Evolutionary conservation across 2,797 vertebrate species (phyloP).

Genomic region (Tamandua tetradactyla): DNA sequence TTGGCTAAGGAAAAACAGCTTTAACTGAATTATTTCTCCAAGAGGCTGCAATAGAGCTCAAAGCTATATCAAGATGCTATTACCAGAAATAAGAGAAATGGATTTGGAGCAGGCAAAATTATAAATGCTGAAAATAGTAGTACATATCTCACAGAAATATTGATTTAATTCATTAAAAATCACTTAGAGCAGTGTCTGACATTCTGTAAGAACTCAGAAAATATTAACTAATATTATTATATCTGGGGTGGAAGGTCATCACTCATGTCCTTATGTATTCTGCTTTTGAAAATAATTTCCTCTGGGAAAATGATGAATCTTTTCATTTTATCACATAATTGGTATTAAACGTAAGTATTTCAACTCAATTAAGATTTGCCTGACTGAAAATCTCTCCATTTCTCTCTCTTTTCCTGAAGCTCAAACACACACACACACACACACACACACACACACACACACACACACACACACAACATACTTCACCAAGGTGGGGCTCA

Average conservation of each 20-base stretch:
- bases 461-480: too few species aligned
- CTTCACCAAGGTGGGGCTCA: background rate
- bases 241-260: background rate
- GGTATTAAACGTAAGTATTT: background rate
- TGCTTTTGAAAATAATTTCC: constrained; percentile 13
- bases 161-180: background rate
- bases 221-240: background rate
- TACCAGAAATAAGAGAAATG: background rate
- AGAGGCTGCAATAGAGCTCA: background rate
- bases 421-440: background rate
- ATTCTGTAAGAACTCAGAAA: background rate
- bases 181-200: background rate
- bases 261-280: background rate
- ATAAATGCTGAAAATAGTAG: background rate
- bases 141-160: background rate
- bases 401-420: background rate
- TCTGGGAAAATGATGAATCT: background rate
- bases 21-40: background rate
- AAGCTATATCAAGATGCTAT: background rate
- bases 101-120: background rate
- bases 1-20: too few species aligned
- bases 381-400: background rate
- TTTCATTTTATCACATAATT: background rate
- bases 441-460: background rate
- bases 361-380: background rate